phyloP scores from a whole-genome alignment of 2,113 vertebrate genomes.

The Tragelaphus strepsiceros region DNA sequence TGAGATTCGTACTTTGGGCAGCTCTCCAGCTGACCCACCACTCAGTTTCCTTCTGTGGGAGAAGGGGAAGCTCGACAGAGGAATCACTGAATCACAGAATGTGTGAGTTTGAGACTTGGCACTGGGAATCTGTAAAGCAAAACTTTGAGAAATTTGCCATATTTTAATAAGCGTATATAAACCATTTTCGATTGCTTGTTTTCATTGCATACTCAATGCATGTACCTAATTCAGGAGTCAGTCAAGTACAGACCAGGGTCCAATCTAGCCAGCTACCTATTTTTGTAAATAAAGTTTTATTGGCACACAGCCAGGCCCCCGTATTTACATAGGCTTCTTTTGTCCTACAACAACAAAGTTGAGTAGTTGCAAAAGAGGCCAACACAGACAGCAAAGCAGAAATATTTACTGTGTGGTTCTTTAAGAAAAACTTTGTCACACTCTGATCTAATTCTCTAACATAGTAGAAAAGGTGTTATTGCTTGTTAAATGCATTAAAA shows the following conservation, averaged over 20 bases:
- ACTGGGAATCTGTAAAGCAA: neutral
- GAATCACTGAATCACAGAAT: neutral
- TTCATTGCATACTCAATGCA: neutral
- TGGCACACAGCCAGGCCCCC: neutral
- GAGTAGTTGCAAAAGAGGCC: neutral
- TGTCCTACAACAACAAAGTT: neutral
- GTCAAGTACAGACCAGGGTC: neutral
- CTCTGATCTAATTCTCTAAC: neutral
- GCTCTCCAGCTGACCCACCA: neutral
- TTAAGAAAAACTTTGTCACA: neutral
- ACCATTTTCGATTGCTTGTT: neutral
- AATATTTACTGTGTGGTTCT: neutral
- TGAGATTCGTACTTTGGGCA: too few relatives aligned
- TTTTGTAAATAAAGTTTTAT: constrained; percentile 53
- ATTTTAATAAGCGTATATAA: neutral
- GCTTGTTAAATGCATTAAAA: neutral
- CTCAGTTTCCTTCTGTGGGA: neutral
- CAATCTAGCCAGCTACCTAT: neutral
- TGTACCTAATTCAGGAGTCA: neutral
- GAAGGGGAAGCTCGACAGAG: neutral
- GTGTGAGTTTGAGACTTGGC: neutral
- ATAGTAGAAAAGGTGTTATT: neutral
- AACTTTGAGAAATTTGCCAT: neutral
- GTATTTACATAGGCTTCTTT: neutral
- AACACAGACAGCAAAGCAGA: neutral